phyloP scores from a whole-genome alignment of 2,797 vertebrate species.

The Pitangus sulphuratus region DNA sequence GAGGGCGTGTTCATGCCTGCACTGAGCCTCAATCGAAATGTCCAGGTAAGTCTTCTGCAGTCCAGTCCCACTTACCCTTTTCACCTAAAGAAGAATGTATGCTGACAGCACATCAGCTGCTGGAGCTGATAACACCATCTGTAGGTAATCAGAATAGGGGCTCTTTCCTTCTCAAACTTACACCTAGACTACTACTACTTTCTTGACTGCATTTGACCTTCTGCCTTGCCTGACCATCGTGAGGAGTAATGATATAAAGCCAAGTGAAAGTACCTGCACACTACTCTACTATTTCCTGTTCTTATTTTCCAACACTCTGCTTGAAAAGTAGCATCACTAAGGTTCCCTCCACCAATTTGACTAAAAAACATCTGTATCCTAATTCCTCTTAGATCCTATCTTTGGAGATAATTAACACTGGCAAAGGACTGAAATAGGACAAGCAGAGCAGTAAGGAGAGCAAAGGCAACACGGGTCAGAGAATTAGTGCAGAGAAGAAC shows the following conservation, averaged over 20 bases:
- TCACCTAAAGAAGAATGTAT: not conserved
- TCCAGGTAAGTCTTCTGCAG: slow-evolving; percentile 84
- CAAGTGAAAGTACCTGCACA: not conserved
- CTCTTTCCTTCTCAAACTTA: not conserved
- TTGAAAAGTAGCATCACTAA: not conserved
- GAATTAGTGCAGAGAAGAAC: not conserved
- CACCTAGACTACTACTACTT: not conserved
- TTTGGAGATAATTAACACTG: not conserved
- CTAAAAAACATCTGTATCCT: not conserved
- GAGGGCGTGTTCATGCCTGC: slow-evolving; percentile 97
- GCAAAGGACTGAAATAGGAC: not conserved
- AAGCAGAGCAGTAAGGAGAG: not conserved
- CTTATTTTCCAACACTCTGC: not conserved
- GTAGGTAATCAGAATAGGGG: fast-evolving
- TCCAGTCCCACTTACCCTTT: slow-evolving; percentile 17
- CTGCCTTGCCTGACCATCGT: not conserved
- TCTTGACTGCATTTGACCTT: not conserved
- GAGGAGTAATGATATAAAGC: not conserved
- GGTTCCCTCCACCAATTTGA: not conserved
- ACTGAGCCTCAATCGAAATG: slow-evolving; percentile 95
- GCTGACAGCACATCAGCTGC: not conserved
- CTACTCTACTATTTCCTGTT: not conserved
- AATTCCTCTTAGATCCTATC: not conserved
- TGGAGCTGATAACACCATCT: not conserved
- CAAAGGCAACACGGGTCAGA: not conserved